Conservation (phyloP, 2,888 invertebrate species). For the Entomobrya proxima region DNA sequence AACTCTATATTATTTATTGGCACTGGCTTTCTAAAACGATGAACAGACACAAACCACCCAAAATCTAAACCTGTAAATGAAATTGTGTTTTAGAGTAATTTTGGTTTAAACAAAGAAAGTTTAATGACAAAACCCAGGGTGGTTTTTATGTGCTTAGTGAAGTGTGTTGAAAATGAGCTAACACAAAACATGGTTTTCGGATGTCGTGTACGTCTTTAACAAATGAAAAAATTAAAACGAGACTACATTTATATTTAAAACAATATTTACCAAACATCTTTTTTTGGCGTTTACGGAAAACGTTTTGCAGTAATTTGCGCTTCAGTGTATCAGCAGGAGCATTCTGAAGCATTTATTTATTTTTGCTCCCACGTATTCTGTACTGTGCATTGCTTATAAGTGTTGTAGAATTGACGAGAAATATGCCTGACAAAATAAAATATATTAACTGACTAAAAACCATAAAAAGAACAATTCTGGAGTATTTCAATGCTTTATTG, state of each 20-base stretch:
- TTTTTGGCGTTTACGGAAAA: no score
- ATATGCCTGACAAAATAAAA: constrained; percentile 31
- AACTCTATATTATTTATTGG: background rate
- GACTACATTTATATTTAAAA: no score
- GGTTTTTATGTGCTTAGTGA: constrained; percentile 56
- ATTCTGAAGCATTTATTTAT: no score
- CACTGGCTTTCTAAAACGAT: background rate
- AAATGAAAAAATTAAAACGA: background rate
- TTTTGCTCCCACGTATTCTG: no score
- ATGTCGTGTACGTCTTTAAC: constrained; percentile 12
- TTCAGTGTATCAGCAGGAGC: no score
- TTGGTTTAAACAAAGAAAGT: constrained; percentile 49
- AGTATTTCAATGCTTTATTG: constrained; percentile 45
- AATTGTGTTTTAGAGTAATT: constrained; percentile 60
- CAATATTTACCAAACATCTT: no score
- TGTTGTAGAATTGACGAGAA: background rate
- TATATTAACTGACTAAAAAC: constrained; percentile 40
- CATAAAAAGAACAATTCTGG: constrained; percentile 33
- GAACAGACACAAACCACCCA: constrained; percentile 41
- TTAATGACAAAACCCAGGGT: constrained; percentile 58
- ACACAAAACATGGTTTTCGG: constrained; percentile 27
- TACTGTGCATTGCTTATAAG: background rate
- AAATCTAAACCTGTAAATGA: constrained; percentile 58
- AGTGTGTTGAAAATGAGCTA: constrained; percentile 37
- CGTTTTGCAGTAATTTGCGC: no score